Evolutionary conservation across 2,797 vertebrate genomes (phyloP), one percentile per base, ranked within the genome.

Genomic region (Arremon aurantiirostris): DNA sequence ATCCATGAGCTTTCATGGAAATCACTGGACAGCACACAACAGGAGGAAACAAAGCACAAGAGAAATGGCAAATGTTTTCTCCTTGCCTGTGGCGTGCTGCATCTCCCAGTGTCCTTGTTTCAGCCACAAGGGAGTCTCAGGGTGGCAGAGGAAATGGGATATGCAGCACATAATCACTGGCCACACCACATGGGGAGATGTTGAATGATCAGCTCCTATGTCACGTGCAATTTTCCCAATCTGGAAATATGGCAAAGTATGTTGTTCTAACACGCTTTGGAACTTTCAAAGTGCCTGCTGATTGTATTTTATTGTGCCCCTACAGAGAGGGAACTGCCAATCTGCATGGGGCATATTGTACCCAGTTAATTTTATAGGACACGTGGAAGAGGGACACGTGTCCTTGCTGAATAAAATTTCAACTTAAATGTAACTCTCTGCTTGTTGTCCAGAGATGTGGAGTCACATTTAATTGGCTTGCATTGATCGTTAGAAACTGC

Each of bases 401-500:
- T 77, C n/a, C 68, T 71, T 75, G 42, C n/a, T 47, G 73, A 88
- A 78, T 65, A 83, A 69, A 90, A 93, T 69, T 80, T 84, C 79
- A 71, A 44, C 89, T 94, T 90, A 57, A 65, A 77, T 75, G 16
- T 71, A 78, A 34, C 64, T 92, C 61, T 78, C 82, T 94, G 76
- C 72, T 94, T 93, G 85, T 90, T 93, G 72, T 81, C 69, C 83
- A 79, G 79, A 94, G 81, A 86, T 12, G 3, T 44, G 37, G 55
- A 79, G 50, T 83, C 56, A 78, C 61, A 76, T 81, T 90, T 96
- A 94, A 93, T 95, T 94, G 82, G 32, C 46, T 83, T 84, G 16
- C 70, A 96, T 88, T 72, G 91, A 94, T 89, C 35, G 17, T 86
- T 91, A 93, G 72, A 75, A 85, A 63, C 69, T 94, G 87, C 77